Conservation (phyloP, 1,140 invertebrate species). For the Episyrphus balteatus region DNA sequence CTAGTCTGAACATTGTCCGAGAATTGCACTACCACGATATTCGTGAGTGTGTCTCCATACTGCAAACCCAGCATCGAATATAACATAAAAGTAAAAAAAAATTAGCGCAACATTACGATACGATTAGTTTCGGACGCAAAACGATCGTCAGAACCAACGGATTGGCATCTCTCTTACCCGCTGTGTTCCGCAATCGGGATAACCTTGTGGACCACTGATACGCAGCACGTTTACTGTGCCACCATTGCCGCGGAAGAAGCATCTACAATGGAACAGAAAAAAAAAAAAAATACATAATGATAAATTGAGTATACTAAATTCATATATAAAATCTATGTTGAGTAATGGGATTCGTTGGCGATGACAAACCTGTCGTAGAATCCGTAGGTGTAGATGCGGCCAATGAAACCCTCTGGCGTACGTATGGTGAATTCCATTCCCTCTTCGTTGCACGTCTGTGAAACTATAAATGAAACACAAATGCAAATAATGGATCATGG, state of each 20-base stretch:
- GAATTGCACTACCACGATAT: conserved; percentile 89
- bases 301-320: not conserved
- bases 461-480: conserved; percentile 47
- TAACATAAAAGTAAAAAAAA: not conserved
- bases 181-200: conserved; percentile 84
- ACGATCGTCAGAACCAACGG: not conserved
- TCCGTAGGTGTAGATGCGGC: conserved; percentile 83
- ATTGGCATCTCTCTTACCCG: conserved; percentile 40
- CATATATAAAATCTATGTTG: not conserved
- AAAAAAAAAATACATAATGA: not conserved
- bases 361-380: conserved; percentile 58
- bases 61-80: conserved; percentile 32
- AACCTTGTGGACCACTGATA: conserved; percentile 78
- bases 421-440: conserved; percentile 86
- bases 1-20: conserved; percentile 87
- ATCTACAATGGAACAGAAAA: conserved; percentile 36
- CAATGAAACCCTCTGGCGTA: conserved; percentile 78
- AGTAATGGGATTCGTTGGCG: not conserved
- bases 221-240: conserved; percentile 69
- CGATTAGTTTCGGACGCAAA: not conserved
- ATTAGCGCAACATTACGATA: not conserved
- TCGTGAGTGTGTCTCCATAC: conserved; percentile 87
- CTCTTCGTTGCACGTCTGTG: conserved; percentile 82
- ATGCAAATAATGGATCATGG: not conserved
- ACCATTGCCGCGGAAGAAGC: conserved; percentile 82